These are phyloP conservation scores for Lydus trimaculatus DNA, from an alignment of 2,888 invertebrate genomes.

Conservation along the genomic window DNA sequence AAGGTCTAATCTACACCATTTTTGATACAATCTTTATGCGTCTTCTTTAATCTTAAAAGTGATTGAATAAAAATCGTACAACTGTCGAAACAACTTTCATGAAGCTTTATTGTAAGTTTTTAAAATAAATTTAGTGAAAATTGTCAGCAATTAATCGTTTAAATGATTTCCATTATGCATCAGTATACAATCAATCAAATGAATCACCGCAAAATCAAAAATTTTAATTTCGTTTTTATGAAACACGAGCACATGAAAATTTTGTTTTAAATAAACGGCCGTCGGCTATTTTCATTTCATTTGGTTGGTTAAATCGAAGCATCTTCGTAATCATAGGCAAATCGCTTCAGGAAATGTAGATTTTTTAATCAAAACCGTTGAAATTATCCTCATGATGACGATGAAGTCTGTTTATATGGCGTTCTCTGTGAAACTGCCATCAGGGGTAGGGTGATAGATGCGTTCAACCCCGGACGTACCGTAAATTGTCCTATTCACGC, in stretches of 20 bases:
- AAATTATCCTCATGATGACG: constrained; percentile 3
- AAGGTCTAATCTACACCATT: constrained; percentile 16
- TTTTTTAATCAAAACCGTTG: constrained; percentile 6
- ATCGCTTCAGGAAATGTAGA: neutral
- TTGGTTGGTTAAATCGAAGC: constrained; percentile 29
- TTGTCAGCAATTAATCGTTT: constrained; percentile 24
- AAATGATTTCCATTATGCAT: constrained; percentile 18
- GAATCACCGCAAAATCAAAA: neutral
- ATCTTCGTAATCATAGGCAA: constrained; percentile 13
- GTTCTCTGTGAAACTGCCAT: neutral
- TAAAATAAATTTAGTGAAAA: constrained; percentile 45
- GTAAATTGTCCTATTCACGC: neutral
- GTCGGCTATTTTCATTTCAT: constrained; percentile 38
- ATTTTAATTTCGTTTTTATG: constrained; percentile 4
- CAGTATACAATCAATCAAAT: neutral
- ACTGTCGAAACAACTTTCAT: too few species aligned
- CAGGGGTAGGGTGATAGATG: constrained; percentile 1
- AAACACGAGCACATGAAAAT: constrained; percentile 18
- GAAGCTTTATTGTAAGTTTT: too few species aligned
- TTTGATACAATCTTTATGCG: constrained; percentile 3
- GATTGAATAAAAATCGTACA: constrained; percentile 29
- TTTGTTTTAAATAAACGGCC: constrained; percentile 38
- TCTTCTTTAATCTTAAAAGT: neutral
- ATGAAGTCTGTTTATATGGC: neutral
- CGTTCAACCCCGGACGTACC: neutral